phyloP scores from a whole-genome alignment of 1,140 invertebrate genomes.

The Brachionus sp. region DNA sequence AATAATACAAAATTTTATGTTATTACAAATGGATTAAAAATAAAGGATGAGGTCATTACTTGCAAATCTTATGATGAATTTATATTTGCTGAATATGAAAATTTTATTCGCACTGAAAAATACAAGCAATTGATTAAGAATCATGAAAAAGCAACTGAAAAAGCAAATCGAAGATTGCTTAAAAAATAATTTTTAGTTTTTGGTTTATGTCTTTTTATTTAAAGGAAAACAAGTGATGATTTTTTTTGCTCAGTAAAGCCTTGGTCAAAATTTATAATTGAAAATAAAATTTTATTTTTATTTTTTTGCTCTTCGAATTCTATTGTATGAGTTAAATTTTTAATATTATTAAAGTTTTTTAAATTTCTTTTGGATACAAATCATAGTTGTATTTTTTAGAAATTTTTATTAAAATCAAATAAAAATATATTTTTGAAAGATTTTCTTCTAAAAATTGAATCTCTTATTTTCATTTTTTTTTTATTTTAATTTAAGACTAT shows the following conservation, averaged over 20 bases:
- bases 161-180: not conserved
- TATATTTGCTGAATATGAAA: constrained; percentile 42
- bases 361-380: not conserved
- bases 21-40: constrained; percentile 28
- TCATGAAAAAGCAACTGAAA: constrained; percentile 39
- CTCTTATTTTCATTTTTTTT: too few species aligned
- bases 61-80: constrained; percentile 43
- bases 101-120: constrained; percentile 40
- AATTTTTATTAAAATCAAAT: too few species aligned
- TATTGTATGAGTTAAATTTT: not conserved
- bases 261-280: not conserved
- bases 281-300: constrained; percentile 9
- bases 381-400: too few species aligned
- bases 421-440: too few species aligned
- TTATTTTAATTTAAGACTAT: too few species aligned
- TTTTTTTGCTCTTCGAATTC: not conserved
- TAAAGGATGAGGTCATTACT: constrained; percentile 10
- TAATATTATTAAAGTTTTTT: not conserved
- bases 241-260: constrained; percentile 24
- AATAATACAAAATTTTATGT: constrained; percentile 22
- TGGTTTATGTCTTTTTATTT: constrained; percentile 26
- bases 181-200: constrained; percentile 36
- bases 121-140: constrained; percentile 39
- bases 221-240: not conserved
- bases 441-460: too few species aligned